Evolutionary conservation across 2,113 vertebrate genomes (phyloP), one percentile per base, ranked within the genome.

Genomic region (Daubentonia madagascariensis): DNA sequence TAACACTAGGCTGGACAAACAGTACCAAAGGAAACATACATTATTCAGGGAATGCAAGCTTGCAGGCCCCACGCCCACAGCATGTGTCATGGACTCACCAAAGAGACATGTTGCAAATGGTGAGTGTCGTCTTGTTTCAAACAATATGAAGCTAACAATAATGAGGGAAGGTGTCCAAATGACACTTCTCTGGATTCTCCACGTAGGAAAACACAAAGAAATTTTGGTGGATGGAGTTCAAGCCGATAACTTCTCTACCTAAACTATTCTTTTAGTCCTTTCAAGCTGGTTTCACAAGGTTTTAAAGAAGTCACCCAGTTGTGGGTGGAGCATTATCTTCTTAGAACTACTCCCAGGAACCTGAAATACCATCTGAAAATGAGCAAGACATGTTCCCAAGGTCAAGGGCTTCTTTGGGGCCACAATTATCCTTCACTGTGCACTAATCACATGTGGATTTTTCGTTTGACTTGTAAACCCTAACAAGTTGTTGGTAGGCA

Each of bases 311-410:
- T 94, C 0, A 5, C 83, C 75, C 96, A 85, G 48, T 70, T n/a
- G 11, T 98, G 97, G 99, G 98, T 98, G 98, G 97, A 40, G 97
- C 72, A 76, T 94, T 84, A 16, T 94, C 97, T 98, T 89, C 92
- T 98, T 96, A 87, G 96, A 98, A 86, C 97, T 92, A 95, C 96
- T 98, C 98, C 98, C 98, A 98, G 43, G 76, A 86, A 97, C 97
- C 96, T 96, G 98, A 98, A 98, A 98, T 87, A 68, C 97, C 98
- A 90, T 96, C 98, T 59, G 45, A 93, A 85, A 90, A 91, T 78
- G 89, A 98, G 54, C 61, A 90, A 95, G 98, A 61, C 94, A 65
- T 37, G 59, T 92, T 98, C 96, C 70, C 78, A 97, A 98, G 96
- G n/a, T 87, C 86, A 84, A 93, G 35, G 63, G 63, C 93, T 93